Conservation (phyloP, 2,797 vertebrate genomes). For the Sylvia borin region DNA sequence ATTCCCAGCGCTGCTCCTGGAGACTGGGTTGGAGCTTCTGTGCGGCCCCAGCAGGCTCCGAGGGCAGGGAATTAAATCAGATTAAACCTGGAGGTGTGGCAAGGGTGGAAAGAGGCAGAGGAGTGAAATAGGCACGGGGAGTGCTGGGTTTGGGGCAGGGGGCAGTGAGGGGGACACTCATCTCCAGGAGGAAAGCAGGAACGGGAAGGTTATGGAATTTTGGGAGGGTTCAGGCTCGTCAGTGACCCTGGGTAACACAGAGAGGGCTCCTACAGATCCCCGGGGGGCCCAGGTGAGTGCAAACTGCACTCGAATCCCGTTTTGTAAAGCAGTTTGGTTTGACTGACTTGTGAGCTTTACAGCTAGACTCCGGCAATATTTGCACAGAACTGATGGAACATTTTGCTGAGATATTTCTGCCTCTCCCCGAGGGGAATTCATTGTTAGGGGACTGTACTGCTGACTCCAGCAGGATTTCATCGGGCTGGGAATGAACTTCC, state of each 20-base stretch:
- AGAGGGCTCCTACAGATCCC: background rate
- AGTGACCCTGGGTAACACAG: background rate
- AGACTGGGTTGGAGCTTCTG: background rate
- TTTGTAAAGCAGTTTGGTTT: background rate
- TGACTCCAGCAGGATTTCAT: background rate
- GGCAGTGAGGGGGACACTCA: rapidly evolving
- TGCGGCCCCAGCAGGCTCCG: background rate
- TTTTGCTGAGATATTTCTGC: background rate
- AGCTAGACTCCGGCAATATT: background rate
- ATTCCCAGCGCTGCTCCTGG: background rate
- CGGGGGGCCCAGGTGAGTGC: background rate
- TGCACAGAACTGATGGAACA: background rate
- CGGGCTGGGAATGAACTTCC: background rate
- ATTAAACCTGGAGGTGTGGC: background rate
- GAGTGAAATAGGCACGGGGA: rapidly evolving
- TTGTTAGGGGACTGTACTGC: background rate
- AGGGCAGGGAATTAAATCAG: background rate
- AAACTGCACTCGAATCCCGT: background rate
- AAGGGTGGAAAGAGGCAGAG: background rate
- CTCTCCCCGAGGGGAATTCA: background rate
- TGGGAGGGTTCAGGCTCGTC: background rate
- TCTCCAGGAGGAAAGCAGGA: background rate
- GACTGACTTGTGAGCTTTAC: background rate
- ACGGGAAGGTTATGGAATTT: rapidly evolving
- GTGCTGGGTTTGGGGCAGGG: background rate